Evolutionary conservation across 1,140 invertebrate genomes (phyloP), one percentile per base, ranked within the genome.

Genomic region (Mizuhopecten yessoensis): DNA sequence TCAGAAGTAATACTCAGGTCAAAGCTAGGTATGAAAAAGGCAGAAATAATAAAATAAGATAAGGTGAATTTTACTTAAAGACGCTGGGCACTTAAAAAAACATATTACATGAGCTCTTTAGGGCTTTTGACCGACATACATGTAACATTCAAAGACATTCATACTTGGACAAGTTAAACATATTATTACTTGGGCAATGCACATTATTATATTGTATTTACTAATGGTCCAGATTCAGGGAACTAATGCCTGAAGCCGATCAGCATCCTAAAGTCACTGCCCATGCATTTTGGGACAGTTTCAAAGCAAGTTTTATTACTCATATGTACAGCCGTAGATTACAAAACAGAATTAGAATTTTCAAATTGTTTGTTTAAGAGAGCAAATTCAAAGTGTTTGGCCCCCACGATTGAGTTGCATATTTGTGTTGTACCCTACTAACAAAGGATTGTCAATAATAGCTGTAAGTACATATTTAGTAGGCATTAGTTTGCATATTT

Each of bases 211-310:
- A 2, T 89, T 49, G 34, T 49, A 33, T 33, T 89, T 89, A 13
- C 88, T n/a, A 89, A 49, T 89, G 88, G 88, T n/a, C 45, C 1
- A 33, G 45, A 15, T 89, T 89, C 45, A 33, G 88, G n/a, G 13
- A 75, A 15, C 0, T 75, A 29, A 49, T 49, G 9, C 88, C 45
- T 17, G 33, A 0, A 33, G 88, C 39, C 34, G 45, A 89, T 34
- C 39, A 0, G 13, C 33, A 57, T 42, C 88, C 88, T 29, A 34
- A 10, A 15, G 33, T 45, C n/a, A 45, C 33, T 7, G 36, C 88
- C 34, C 33, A 33, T 10, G 33, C 45, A 89, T 75, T 89, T 34
- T 89, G 42, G 88, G 86, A 13, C 0, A 45, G 33, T 86, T 89
- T 89, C 34, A 75, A 34, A 17, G 34, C 15, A 33, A 39, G 11